phyloP scores from a whole-genome alignment of 2,888 invertebrate genomes.

The Rotaria macrura region DNA sequence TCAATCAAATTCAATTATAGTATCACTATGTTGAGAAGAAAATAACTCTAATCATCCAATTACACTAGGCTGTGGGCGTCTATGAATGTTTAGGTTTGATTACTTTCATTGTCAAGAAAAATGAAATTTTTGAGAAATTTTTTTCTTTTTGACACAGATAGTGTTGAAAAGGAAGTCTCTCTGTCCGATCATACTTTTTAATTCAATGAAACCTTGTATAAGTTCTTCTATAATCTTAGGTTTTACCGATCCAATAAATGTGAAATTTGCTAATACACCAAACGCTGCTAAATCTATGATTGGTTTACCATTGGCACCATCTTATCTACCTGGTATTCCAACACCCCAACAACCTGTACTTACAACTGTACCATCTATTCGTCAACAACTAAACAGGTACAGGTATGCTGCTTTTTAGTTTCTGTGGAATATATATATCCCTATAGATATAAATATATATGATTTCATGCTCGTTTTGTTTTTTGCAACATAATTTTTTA shows the following conservation, averaged over 20 bases:
- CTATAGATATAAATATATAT: not conserved
- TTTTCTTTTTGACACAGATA: too few species aligned
- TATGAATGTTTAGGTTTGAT: too few species aligned
- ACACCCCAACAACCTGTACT: not conserved
- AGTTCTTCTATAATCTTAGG: too few species aligned
- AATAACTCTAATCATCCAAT: too few species aligned
- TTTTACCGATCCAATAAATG: conserved; percentile 33
- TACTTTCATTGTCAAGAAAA: too few species aligned
- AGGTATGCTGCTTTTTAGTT: not conserved
- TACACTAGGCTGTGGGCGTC: too few species aligned
- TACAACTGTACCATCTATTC: not conserved
- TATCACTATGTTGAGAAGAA: too few species aligned
- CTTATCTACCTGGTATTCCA: not conserved
- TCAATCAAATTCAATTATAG: too few species aligned
- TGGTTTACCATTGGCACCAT: conserved; percentile 31
- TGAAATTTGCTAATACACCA: conserved; percentile 35
- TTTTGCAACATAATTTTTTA: not conserved
- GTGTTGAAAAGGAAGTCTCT: too few species aligned
- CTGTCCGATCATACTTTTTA: too few species aligned
- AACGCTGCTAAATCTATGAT: conserved; percentile 32
- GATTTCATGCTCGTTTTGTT: not conserved
- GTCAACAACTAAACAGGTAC: conserved; percentile 19
- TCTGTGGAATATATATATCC: too few species aligned
- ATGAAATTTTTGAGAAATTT: not conserved
- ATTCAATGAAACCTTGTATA: too few species aligned